Percentiles rank a stretch among this genome's conserved stretches.
phyloP scores from a whole-genome alignment of 2,797 vertebrate genomes.

The Argya squamiceps region DNA sequence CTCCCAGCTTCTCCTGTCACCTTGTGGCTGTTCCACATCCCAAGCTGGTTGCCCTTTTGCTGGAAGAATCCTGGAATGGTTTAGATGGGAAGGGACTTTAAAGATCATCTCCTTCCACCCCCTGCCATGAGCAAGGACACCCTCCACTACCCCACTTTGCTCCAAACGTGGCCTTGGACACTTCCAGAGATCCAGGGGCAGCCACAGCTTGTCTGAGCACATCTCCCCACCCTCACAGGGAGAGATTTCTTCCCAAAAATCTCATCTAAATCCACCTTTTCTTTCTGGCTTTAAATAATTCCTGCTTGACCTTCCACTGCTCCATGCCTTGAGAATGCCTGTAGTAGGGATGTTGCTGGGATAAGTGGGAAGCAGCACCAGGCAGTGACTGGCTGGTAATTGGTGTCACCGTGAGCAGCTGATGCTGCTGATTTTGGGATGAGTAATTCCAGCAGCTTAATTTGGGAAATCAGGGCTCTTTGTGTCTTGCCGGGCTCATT shows the following conservation, averaged over 20 bases:
- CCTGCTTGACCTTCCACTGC: background rate
- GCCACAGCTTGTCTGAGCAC: background rate
- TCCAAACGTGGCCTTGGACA: background rate
- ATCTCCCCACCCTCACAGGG: background rate
- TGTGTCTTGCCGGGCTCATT: background rate
- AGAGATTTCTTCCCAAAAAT: background rate
- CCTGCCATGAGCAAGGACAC: background rate
- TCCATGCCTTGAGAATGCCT: accelerated
- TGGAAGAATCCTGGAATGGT: background rate
- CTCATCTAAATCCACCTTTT: background rate
- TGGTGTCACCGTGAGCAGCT: background rate
- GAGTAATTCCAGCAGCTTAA: slow-evolving; percentile 25
- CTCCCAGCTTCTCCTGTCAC: background rate
- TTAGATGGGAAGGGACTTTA: background rate
- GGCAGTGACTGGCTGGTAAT: background rate
- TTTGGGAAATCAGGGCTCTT: background rate
- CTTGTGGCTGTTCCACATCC: accelerated
- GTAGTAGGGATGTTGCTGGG: background rate
- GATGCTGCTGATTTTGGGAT: background rate
- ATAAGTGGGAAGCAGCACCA: background rate
- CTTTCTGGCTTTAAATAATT: background rate
- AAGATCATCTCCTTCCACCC: no score
- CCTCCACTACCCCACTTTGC: background rate
- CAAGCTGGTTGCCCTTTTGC: background rate
- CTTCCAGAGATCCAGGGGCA: background rate